Evolutionary conservation across 2,797 vertebrate genomes (phyloP), one percentile per base, ranked within the genome.

Genomic region (Acanthurus lineatus): DNA sequence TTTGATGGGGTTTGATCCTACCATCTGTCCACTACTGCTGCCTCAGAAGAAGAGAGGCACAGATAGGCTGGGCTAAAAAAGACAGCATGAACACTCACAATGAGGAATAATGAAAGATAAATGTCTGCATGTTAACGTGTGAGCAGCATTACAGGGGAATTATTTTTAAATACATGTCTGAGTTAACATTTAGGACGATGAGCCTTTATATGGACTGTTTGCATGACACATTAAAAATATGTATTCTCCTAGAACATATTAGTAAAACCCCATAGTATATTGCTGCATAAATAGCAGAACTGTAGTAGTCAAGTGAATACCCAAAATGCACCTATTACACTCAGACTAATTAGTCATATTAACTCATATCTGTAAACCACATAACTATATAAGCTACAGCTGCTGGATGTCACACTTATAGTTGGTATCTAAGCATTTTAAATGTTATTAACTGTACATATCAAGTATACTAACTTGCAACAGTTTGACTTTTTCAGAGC

Each of bases 1-100:
- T 94, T 94, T 94, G 91, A 94, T 93, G 89, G 90, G 84, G 77
- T 90, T 92, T 93, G 91, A 89, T 92, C 86, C 88, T 45, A 87
- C 89, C 94, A 95, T 94, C 92, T 92, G 94, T 91, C 92, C 90
- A 82, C 88, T 69, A 77, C 81, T 77, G 79, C 86, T 68, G 73
- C 82, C 82, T 82, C 38, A 69, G 68, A 70, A 69, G 77, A 42
- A 68, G 65, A 75, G 69, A 68, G 70, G 51, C 58, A 51, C 44
- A 58, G 61, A 82, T 51, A 68, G 52, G 38, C 20, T 8, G 72
- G 63, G 59, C 69, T 69, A 40, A 58, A 75, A 32, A 4, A 58
- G 19, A 61, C 56, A 7, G 60, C 68, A 67, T n/a, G 0, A 60
- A 45, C 42, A 48, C 64, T 52, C 8, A 42, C 20, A 48, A 32